Percentiles rank a stretch among this genome's conserved stretches.
phyloP scores from a whole-genome alignment of 2,797 vertebrate species.

The Anomalospiza imberbis region DNA sequence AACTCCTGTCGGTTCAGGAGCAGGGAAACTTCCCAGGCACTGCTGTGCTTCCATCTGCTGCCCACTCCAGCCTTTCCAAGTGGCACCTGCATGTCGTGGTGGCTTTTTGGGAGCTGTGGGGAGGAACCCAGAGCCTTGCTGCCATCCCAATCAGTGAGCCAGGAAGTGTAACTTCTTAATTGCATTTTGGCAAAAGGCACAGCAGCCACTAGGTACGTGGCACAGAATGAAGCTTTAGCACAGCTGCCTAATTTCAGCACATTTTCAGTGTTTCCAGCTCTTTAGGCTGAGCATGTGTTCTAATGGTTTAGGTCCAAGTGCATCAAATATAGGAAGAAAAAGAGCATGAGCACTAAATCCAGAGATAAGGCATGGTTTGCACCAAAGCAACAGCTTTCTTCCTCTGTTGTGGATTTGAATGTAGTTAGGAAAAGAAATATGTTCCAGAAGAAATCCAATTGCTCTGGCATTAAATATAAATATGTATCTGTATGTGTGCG shows the following conservation, averaged over 20 bases:
- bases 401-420: neutral
- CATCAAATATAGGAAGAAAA: neutral
- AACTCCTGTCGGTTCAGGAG: neutral
- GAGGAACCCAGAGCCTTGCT: neutral
- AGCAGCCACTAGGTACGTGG: neutral
- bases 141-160: neutral
- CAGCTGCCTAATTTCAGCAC: neutral
- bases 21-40: neutral
- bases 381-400: neutral
- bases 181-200: neutral
- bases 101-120: neutral
- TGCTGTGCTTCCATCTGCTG: neutral
- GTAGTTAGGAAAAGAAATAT: neutral
- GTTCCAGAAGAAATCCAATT: neutral
- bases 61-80: neutral
- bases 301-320: neutral
- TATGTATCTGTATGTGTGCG: neutral
- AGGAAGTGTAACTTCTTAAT: neutral
- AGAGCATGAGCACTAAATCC: neutral
- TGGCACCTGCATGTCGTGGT: accelerated
- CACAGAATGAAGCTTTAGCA: neutral
- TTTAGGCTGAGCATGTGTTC: neutral
- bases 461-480: neutral
- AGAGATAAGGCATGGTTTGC: neutral
- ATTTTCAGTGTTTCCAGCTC: neutral